Conservation (phyloP, 1,140 invertebrate species). For the Drosophila ambigua region DNA sequence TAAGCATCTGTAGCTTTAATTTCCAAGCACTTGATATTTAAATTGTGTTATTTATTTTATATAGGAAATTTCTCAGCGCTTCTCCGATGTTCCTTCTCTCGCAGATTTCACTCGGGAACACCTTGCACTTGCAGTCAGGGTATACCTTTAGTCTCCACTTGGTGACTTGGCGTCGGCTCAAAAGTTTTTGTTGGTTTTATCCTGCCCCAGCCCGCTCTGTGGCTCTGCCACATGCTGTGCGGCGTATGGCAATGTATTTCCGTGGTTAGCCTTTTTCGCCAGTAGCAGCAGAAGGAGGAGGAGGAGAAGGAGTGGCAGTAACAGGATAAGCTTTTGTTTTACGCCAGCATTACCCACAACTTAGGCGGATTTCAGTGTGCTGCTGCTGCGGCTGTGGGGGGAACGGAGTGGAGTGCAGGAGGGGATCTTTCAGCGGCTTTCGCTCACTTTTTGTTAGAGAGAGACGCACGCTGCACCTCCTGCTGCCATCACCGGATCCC, state of each 20-base stretch:
- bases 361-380: constrained; percentile 71
- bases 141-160: constrained; percentile 33
- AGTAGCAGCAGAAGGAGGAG: constrained; percentile 11
- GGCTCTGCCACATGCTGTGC: constrained; percentile 67
- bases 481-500: constrained; percentile 8
- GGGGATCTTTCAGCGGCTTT: constrained; percentile 71
- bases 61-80: not conserved
- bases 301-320: constrained; percentile 36
- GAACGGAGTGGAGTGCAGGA: constrained; percentile 23
- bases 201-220: not conserved
- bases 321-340: constrained; percentile 82
- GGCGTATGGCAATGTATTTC: constrained; percentile 76
- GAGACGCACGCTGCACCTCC: constrained; percentile 6
- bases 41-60: too few relatives aligned
- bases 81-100: too few relatives aligned
- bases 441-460: constrained; percentile 44
- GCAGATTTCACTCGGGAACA: not conserved
- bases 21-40: too few relatives aligned
- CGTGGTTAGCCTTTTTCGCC: constrained; percentile 58
- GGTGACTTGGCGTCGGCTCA: not conserved
- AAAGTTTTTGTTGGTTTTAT: constrained; percentile 49
- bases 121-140: not conserved
- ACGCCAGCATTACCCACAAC: constrained; percentile 80
- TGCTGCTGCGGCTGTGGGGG: not conserved
- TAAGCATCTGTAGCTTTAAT: too few relatives aligned